Percentiles rank a stretch among this genome's conserved stretches.
Conservation (phyloP, 2,888 invertebrate genomes). For the Silvanus unidentatus region DNA sequence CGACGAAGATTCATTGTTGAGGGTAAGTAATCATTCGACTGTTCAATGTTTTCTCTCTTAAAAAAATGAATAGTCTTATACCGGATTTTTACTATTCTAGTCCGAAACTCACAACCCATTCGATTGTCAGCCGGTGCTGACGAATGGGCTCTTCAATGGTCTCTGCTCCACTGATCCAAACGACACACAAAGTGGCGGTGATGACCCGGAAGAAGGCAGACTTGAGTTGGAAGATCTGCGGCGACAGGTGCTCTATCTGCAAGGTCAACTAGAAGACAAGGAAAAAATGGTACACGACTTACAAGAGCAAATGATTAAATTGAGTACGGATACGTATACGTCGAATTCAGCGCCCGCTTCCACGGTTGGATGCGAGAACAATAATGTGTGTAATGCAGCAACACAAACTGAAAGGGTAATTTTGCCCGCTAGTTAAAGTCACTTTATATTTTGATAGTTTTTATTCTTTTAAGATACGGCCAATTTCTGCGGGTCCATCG, state of each 20-base stretch:
- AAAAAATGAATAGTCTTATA: not conserved
- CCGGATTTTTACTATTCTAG: conserved; percentile 49
- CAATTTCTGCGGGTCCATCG: conserved; percentile 54
- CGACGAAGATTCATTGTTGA: conserved; percentile 69
- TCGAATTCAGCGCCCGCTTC: conserved; percentile 46
- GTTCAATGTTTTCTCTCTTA: conserved; percentile 3
- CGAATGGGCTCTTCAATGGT: conserved; percentile 63
- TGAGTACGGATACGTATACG: conserved; percentile 40
- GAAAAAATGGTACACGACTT: conserved; percentile 75
- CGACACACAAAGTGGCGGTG: conserved; percentile 21
- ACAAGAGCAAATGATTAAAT: conserved; percentile 66
- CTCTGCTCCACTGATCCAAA: conserved; percentile 32
- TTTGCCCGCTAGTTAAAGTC: conserved; percentile 6
- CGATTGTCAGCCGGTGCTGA: conserved; percentile 51
- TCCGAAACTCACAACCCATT: conserved; percentile 87
- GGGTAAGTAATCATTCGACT: conserved; percentile 52
- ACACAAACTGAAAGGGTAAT: conserved; percentile 82
- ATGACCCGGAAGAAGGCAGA: conserved; percentile 50
- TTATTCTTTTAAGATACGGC: conserved; percentile 48
- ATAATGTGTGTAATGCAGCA: conserved; percentile 70
- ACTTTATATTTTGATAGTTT: conserved; percentile 1
- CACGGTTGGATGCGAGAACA: conserved; percentile 40
- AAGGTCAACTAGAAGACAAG: conserved; percentile 81
- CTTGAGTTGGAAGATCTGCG: conserved; percentile 72
- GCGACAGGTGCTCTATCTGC: conserved; percentile 75